Conservation (phyloP, 2,797 vertebrate genomes). For the Sebastes oblongus region DNA sequence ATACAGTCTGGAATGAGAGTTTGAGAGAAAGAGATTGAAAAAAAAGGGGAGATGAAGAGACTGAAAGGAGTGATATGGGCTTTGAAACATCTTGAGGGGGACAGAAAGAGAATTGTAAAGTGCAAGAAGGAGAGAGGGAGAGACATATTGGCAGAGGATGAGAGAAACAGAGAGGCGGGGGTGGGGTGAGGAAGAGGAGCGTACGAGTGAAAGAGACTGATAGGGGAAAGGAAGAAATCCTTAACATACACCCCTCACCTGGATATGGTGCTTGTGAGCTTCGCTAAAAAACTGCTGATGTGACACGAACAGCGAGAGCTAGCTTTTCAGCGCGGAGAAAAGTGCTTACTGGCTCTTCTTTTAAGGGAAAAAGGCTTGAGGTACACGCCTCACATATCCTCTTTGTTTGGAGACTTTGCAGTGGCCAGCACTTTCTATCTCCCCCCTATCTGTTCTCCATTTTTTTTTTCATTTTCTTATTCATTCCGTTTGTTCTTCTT, state of each 20-base stretch:
- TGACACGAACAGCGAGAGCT: conserved; percentile 76
- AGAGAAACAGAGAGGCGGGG: conserved; percentile 57
- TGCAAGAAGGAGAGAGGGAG: conserved; percentile 53
- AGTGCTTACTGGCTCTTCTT: conserved; percentile 87
- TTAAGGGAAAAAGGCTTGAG: conserved; percentile 83
- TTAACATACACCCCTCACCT: conserved; percentile 80
- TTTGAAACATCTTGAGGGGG: conserved; percentile 72
- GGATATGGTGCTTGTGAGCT: conserved; percentile 79
- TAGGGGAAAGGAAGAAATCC: conserved; percentile 75
- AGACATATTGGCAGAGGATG: conserved; percentile 72
- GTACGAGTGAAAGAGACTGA: conserved; percentile 74
- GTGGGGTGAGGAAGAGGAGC: conserved; percentile 52
- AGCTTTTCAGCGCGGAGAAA: conserved; percentile 83
- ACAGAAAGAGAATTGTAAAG: conserved; percentile 76
- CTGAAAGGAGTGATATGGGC: conserved; percentile 52
- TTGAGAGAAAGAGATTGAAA: conserved; percentile 20
- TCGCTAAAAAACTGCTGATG: conserved; percentile 85
- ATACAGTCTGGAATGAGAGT: conserved; percentile 9
- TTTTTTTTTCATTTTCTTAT: conserved; percentile 77
- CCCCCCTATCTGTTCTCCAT: conserved; percentile 77
- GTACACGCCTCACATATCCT: conserved; percentile 83
- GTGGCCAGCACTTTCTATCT: conserved; percentile 84
- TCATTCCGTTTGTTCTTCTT: conserved; percentile 80
- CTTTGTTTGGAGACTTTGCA: conserved; percentile 88
- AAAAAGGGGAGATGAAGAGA: conserved; percentile 44